Base-by-base conservation (phyloP, 2,797 vertebrate genomes). In the Mastacembelus armatus region DNA sequence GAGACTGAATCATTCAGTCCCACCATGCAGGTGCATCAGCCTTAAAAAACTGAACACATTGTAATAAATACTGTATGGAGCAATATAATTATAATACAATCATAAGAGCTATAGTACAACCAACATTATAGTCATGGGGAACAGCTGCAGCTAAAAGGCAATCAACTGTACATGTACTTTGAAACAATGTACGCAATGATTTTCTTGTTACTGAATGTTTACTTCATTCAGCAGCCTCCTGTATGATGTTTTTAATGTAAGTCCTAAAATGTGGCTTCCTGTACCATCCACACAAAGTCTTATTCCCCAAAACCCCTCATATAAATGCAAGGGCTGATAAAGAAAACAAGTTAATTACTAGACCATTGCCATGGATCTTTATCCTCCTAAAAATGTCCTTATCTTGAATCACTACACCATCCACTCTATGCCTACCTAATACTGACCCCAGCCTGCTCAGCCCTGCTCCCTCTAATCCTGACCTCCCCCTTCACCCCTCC, bases 381-480 rank as follows among this genome's bases (percentile, higher is more conserved):
- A 78, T 81, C 80, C 85, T 52, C 54, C 14, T 77, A 71, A 87
- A 67, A 71, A 85, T 82, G 69, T 71, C 49, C 78, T 90, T 87
- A 87, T 88, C 86, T 78, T 36, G 10, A 74, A 61, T 58, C 59
- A 48, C 86, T 66, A 29, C 57, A 38, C 26, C 11, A 36, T 83
- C 75, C 78, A 71, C 71, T 87, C 81, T 60, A 71, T 67, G 73
- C 77, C 65, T 7, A 70, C 85, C 85, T 85, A 84, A 85, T 84
- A 82, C 78, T 89, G 84, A 88, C 89, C 89, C 80, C 69, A 2
- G 32, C 63, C 56, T 5, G 12, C 65, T 75, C 66, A 63, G 52
- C 54, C 48, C 43, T 18, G 29, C 65, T 83, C 66, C 72, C 65
- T n/a, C 69, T 78, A 81, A 83, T 87, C 74, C 80, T 84, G 77